Evolutionary conservation across 1,140 invertebrate genomes (phyloP), one percentile per base, ranked within the genome.

Genomic region (Bursaphelenchus mucronatus): DNA sequence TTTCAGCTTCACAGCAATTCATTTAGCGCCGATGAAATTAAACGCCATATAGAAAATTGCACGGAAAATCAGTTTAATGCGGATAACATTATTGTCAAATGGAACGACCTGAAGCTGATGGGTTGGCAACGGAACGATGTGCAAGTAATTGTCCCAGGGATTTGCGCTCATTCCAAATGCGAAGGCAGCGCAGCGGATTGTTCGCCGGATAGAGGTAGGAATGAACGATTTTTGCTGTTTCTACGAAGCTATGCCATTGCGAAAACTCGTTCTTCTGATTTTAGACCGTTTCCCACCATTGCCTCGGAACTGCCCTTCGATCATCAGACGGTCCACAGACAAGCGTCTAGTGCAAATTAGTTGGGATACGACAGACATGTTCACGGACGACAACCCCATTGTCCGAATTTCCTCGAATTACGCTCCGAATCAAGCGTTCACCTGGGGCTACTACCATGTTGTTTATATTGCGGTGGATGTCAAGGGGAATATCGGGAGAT

Each of bases 371-470:
- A 15, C 1, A 6, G n/a, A 55, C n/a, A 55, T 55, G 54, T 59
- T 59, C 40, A 11, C 41, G 40, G 57, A 59, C 7, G 30, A 59
- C 57, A 39, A 59, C 9, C 41, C 45, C 3, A 59, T 59, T 50
- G 13, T 59, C 10, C 41, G 57, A 6, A 39, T 59, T n/a, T n/a
- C 41, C 41, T 59, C 57, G 40, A 59, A 59, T 7, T 59, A 44
- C 41, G 40, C 40, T 13, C 41, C 13, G 13, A 44, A 44, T 17
- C 57, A 59, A 9, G 3, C 11, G 11, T 59, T 59, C 7, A 7
- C 11, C 21, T 59, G 57, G 57, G 57, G 57, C 19, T n/a, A 44
- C 40, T 59, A 59, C 40, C 57, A 59, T 39, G 57, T 59, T 8
- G 57, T 59, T 19, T 59, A 59, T 39, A 7, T 59, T 19, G 57